phyloP scores from a whole-genome alignment of 2,888 invertebrate genomes.

The Lasius fuliginosus region DNA sequence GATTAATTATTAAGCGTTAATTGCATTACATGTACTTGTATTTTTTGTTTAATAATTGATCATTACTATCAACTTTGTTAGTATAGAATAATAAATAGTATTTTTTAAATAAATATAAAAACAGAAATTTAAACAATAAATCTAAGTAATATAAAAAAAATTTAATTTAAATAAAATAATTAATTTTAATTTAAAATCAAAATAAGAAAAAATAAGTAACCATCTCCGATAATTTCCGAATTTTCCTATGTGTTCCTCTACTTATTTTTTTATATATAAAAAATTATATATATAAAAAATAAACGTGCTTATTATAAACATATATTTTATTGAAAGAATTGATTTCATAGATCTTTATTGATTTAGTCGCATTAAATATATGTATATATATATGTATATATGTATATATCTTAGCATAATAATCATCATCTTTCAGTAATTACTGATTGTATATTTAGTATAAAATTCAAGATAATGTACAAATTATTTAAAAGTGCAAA shows the following conservation, averaged over 20 bases:
- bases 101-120: not conserved
- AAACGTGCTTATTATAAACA: not conserved
- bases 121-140: not conserved
- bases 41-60: not conserved
- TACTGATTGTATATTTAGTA: not conserved
- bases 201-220: not conserved
- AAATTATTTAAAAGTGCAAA: not conserved
- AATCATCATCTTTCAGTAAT: not conserved
- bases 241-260: not conserved
- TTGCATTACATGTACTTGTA: not conserved
- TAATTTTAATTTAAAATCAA: not conserved
- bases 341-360: not conserved
- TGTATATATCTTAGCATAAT: no score
- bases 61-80: not conserved
- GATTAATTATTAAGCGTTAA: not conserved
- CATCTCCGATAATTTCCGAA: not conserved
- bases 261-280: not conserved
- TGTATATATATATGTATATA: not conserved
- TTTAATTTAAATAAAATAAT: not conserved
- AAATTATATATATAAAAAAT: not conserved
- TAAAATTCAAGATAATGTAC: not conserved
- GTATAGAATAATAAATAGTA: not conserved
- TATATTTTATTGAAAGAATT: not conserved
- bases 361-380: not conserved
- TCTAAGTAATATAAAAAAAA: not conserved